A percentile compares a stretch with the other conserved stretches of the same genome.
phyloP scores from a whole-genome alignment of 2,888 invertebrate species.

The Drosophila glabriapex region DNA sequence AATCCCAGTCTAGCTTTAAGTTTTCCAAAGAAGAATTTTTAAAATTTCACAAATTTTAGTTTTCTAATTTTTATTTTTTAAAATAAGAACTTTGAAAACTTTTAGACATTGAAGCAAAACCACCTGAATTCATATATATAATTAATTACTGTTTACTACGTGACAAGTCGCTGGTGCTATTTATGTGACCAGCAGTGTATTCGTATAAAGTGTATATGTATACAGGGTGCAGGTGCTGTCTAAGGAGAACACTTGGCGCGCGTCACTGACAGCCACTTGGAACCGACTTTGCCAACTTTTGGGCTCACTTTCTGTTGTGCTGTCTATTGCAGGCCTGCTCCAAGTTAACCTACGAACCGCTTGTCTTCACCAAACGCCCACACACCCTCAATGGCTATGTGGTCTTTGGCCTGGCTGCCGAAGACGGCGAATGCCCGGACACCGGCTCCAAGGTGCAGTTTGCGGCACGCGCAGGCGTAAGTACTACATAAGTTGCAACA shows the following conservation, averaged over 20 bases:
- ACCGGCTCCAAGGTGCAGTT: constrained; percentile 81
- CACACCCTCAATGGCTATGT: constrained; percentile 83
- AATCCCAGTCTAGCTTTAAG: neutral
- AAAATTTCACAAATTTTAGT: no score
- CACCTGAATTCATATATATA: no score
- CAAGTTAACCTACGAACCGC: constrained; percentile 83
- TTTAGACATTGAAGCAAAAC: no score
- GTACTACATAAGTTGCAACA: constrained; percentile 30
- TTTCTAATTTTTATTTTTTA: no score
- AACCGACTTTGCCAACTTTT: constrained; percentile 30
- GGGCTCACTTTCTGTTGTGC: constrained; percentile 8
- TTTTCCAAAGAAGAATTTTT: neutral
- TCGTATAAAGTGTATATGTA: neutral
- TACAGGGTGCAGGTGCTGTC: constrained; percentile 30
- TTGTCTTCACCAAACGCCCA: constrained; percentile 84
- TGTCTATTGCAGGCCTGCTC: constrained; percentile 79
- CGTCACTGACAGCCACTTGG: constrained; percentile 37
- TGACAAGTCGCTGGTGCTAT: neutral
- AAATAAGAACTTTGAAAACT: no score
- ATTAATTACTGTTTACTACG: neutral
- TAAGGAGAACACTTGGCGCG: constrained; percentile 55
- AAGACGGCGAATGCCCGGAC: constrained; percentile 77
- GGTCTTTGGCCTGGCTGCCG: constrained; percentile 80
- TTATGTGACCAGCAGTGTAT: constrained; percentile 26
- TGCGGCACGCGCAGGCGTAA: constrained; percentile 83